A percentile compares a stretch with the other conserved stretches of the same genome.
Evolutionary conservation across 2,113 vertebrate genomes (phyloP).

Genomic region (Corythaixoides concolor): DNA sequence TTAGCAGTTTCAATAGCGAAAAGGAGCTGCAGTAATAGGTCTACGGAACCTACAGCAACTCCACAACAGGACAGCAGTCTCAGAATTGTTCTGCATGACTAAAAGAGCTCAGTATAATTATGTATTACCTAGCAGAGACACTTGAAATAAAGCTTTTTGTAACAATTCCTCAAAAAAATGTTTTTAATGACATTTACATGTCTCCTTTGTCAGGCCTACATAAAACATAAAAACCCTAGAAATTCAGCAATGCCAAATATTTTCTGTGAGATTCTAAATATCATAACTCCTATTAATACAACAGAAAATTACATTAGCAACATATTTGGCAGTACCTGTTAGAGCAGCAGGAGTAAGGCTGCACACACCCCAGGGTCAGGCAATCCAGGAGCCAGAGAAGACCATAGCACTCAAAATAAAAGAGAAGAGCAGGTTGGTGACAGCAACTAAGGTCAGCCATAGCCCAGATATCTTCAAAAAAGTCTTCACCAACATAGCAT

Average conservation of each 20-base stretch:
- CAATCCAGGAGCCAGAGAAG: background rate
- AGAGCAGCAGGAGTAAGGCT: background rate
- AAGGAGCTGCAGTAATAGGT: background rate
- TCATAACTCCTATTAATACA: background rate
- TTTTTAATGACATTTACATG: background rate
- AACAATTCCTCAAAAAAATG: background rate
- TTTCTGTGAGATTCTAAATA: background rate
- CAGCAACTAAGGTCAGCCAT: background rate
- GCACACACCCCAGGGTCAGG: fast-evolving
- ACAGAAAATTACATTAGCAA: background rate
- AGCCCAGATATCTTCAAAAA: background rate
- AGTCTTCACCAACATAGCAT: background rate
- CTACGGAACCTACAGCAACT: background rate
- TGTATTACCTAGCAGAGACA: background rate
- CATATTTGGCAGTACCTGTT: background rate
- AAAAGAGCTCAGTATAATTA: background rate
- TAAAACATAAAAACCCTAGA: background rate
- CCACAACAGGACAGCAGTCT: background rate
- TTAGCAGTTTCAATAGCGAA: background rate
- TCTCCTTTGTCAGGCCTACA: background rate
- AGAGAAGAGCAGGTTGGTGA: background rate
- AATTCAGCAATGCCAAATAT: background rate
- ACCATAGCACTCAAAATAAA: background rate
- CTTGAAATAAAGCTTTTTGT: background rate
- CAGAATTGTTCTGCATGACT: background rate